Evolutionary conservation across 2,113 vertebrate genomes (phyloP).

Genomic region (Nerophis ophidion): DNA sequence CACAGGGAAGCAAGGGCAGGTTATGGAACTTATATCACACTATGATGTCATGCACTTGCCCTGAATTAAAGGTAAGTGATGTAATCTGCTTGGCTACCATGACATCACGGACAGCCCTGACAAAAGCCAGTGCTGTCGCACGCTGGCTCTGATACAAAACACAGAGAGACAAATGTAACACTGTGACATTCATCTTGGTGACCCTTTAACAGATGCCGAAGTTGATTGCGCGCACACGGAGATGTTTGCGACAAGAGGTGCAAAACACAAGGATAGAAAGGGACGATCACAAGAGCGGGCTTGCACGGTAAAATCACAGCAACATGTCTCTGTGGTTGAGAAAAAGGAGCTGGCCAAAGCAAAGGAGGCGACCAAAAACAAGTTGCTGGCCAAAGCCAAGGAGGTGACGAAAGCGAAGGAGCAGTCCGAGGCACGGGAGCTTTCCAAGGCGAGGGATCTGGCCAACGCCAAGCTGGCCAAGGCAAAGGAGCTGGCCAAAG

Average conservation of each 20-base stretch:
- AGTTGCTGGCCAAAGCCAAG: not conserved
- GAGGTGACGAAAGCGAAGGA: too few species aligned
- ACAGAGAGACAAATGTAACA: not conserved
- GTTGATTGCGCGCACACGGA: not conserved
- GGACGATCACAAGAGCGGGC: not conserved
- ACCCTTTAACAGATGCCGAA: not conserved
- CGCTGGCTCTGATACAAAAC: not conserved
- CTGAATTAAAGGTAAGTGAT: slow-evolving; percentile 2
- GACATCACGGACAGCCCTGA: slow-evolving; percentile 1
- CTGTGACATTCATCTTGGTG: not conserved
- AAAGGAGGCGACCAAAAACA: not conserved
- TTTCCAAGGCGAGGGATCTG: not conserved
- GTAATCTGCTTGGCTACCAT: not conserved
- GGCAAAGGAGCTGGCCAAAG: not conserved
- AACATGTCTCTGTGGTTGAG: not conserved
- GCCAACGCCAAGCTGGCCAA: not conserved
- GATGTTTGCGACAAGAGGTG: not conserved
- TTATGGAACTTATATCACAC: not conserved
- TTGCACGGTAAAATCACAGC: not conserved
- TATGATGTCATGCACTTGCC: not conserved
- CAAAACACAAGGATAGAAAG: not conserved
- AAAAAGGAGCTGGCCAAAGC: not conserved
- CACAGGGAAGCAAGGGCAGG: not conserved
- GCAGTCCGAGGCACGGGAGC: not conserved
- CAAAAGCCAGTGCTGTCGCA: not conserved